Evolutionary conservation across 2,888 invertebrate species (phyloP), one percentile per base, ranked within the genome.

Genomic region (Psylliodes chrysocephalus): DNA sequence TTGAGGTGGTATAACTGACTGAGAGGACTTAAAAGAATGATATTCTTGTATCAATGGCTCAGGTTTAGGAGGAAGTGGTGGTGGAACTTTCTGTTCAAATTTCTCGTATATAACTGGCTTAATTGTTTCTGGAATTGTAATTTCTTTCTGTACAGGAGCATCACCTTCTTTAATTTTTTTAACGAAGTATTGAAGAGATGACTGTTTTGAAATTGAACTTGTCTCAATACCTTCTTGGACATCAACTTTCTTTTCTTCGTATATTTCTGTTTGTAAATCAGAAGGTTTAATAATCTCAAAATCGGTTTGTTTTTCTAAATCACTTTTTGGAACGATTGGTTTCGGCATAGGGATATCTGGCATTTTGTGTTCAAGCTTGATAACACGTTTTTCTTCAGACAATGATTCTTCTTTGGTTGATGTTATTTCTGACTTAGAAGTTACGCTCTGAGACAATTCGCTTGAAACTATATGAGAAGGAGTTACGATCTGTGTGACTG

Each of bases 121-220:
- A 46, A 81, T 77, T 7, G 75, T 79, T 49, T 76, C 75, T n/a
- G 77, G 77, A 68, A 73, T 75, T 8, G 74, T 73, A 66, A 80
- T 78, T 68, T 84, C 84, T 30, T 81, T 82, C 42, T 78, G 83
- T n/a, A 78, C 76, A 22, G 80, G 75, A 10, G 79, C 76, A 35
- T 85, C 85, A 30, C 75, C 78, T 66, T 85, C 85, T 71, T 86
- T 86, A 40, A 90, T 86, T 78, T 89, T 87, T 12, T 86, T 87
- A 63, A 89, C 88, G 73, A 90, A 90, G 77, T 87, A 90, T 72
- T 88, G 88, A 47, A 89, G 82, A 1, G 90, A 89, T 56, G 88
- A 87, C 68, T 88, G 85, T 71, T 87, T 89, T 4, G 88, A 85
- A 65, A 90, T 88, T 5, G 87, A 87, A 33, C 84, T 83, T 0